A percentile compares a stretch with the other conserved stretches of the same genome.
phyloP scores from a whole-genome alignment of 2,888 invertebrate genomes.

The Brachyptera putata region DNA sequence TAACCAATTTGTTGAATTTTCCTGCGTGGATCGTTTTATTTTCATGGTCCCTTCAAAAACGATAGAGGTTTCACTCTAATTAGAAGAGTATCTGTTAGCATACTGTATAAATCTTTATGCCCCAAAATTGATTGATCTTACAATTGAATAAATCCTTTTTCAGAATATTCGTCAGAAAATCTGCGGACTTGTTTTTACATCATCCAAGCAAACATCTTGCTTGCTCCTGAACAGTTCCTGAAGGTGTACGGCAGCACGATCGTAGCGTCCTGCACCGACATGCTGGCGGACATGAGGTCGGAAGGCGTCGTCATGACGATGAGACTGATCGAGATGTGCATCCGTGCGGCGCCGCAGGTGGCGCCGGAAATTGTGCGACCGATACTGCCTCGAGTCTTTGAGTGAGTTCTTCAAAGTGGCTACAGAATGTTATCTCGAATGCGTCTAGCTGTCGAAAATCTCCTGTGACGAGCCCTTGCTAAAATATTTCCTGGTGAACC shows the following conservation, averaged over 20 bases:
- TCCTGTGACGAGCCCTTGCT: too few relatives aligned
- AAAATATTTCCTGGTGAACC: too few relatives aligned
- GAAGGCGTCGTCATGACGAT: constrained; percentile 70
- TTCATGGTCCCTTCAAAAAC: too few relatives aligned
- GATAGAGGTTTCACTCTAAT: too few relatives aligned
- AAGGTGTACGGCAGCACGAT: constrained; percentile 61
- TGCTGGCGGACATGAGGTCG: constrained; percentile 72
- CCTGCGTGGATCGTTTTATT: too few relatives aligned
- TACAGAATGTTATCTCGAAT: too few relatives aligned
- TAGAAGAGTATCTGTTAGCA: too few relatives aligned
- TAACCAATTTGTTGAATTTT: too few relatives aligned
- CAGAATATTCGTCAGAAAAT: constrained; percentile 79
- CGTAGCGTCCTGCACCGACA: constrained; percentile 62
- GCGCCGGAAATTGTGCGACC: constrained; percentile 68
- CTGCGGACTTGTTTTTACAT: constrained; percentile 74
- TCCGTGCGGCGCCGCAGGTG: constrained; percentile 67
- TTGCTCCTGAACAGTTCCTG: constrained; percentile 75
- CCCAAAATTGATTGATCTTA: too few relatives aligned
- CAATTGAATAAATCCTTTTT: too few relatives aligned
- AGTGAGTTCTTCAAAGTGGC: constrained; percentile 45
- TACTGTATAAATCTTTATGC: too few relatives aligned
- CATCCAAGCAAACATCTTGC: constrained; percentile 74
- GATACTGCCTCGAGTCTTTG: constrained; percentile 57
- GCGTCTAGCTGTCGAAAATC: too few relatives aligned
- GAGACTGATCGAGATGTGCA: constrained; percentile 69